phyloP scores from a whole-genome alignment of 2,888 invertebrate species.

The Plebejus anna region DNA sequence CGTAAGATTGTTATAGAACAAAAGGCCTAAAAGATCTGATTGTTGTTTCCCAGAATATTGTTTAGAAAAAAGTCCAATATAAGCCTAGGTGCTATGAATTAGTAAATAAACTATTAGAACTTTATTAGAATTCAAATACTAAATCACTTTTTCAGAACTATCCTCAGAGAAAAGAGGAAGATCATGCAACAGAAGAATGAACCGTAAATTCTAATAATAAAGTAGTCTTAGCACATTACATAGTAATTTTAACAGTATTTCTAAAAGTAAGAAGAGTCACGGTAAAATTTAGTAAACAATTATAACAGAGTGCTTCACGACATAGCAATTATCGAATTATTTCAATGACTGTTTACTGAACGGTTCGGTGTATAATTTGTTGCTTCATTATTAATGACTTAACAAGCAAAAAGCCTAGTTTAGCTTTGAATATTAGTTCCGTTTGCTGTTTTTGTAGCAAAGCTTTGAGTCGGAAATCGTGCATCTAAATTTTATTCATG shows the following conservation, averaged over 20 bases:
- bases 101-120: too few relatives aligned
- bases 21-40: too few relatives aligned
- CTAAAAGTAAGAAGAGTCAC: not conserved
- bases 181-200: not conserved
- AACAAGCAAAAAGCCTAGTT: slow-evolving; percentile 15
- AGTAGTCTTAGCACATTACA: not conserved
- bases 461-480: not conserved
- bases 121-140: not conserved
- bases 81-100: too few relatives aligned
- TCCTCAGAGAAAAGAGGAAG: slow-evolving; percentile 33
- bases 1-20: too few relatives aligned
- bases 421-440: not conserved
- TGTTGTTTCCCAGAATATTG: too few relatives aligned
- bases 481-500: not conserved
- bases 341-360: not conserved
- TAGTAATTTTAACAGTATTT: not conserved
- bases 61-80: too few relatives aligned
- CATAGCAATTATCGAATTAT: not conserved
- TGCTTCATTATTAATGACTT: not conserved
- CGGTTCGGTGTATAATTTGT: not conserved
- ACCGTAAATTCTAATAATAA: not conserved
- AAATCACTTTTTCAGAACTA: slow-evolving; percentile 33
- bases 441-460: not conserved
- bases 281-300: not conserved
- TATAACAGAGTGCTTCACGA: not conserved